phyloP scores from a whole-genome alignment of 2,113 vertebrate genomes.

The Tragelaphus scriptus region DNA sequence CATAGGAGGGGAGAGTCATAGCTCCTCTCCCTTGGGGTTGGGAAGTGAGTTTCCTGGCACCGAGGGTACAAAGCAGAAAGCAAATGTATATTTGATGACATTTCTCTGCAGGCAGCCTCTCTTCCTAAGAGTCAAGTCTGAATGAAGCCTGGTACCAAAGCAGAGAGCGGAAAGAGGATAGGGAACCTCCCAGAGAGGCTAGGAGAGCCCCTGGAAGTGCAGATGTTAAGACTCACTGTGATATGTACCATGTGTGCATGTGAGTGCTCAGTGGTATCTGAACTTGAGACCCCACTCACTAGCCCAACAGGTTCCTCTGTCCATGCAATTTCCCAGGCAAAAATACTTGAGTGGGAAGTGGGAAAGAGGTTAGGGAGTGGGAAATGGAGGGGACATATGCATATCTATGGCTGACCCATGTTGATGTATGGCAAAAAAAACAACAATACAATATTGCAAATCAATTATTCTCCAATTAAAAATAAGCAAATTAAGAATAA shows the following conservation, averaged over 20 bases:
- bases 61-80: background rate
- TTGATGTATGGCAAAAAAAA: background rate
- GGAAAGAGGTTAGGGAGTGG: background rate
- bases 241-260: fast-evolving
- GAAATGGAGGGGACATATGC: background rate
- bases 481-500: background rate
- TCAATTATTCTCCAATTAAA: background rate
- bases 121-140: background rate
- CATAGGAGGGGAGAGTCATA: background rate
- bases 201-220: background rate
- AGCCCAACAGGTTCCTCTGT: background rate
- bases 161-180: background rate
- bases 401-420: background rate
- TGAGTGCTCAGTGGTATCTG: background rate
- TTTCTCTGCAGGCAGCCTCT: background rate
- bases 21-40: background rate
- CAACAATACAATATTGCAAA: background rate
- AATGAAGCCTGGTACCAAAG: background rate
- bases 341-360: background rate
- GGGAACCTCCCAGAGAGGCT: background rate
- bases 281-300: fast-evolving
- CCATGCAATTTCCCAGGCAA: background rate
- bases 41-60: background rate
- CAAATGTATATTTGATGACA: constrained; percentile 17
- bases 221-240: background rate